phyloP scores from a whole-genome alignment of 2,888 invertebrate species.

The Mactromeris polynyma region DNA sequence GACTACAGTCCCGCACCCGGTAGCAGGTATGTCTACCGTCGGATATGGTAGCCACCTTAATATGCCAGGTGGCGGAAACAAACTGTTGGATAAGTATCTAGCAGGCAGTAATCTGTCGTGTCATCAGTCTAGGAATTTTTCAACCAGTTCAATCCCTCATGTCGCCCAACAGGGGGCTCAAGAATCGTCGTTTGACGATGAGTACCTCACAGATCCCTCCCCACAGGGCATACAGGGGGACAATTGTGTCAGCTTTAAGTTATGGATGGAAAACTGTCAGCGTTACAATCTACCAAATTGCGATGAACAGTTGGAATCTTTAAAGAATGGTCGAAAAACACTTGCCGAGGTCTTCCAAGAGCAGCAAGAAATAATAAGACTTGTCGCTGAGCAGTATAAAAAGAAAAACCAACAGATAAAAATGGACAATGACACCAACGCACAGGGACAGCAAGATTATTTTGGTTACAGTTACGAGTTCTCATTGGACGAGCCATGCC shows the following conservation, averaged over 20 bases:
- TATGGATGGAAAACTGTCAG: constrained; percentile 84
- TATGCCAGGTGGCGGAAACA: constrained; percentile 55
- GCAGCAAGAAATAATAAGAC: constrained; percentile 80
- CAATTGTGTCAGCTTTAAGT: constrained; percentile 81
- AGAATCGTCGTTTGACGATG: constrained; percentile 22
- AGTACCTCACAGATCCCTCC: constrained; percentile 63
- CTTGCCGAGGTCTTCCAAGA: constrained; percentile 82
- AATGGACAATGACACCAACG: constrained; percentile 38
- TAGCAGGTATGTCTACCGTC: neutral
- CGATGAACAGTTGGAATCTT: constrained; percentile 77
- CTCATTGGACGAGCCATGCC: constrained; percentile 75
- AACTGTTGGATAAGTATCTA: constrained; percentile 58
- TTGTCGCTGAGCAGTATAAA: constrained; percentile 73
- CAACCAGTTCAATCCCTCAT: neutral
- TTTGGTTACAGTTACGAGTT: constrained; percentile 55
- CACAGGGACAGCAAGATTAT: constrained; percentile 64
- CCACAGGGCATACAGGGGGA: constrained; percentile 84
- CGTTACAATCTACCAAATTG: constrained; percentile 81
- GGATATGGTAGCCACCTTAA: constrained; percentile 56
- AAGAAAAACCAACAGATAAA: constrained; percentile 32
- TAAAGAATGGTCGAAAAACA: constrained; percentile 81
- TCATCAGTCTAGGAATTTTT: constrained; percentile 60
- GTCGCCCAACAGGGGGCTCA: constrained; percentile 57
- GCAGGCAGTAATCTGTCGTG: constrained; percentile 36
- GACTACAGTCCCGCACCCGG: constrained; percentile 54